Percentiles rank a stretch among this genome's conserved stretches.
phyloP scores from a whole-genome alignment of 2,888 invertebrate species.

The Drosophila nr. perissopoda region DNA sequence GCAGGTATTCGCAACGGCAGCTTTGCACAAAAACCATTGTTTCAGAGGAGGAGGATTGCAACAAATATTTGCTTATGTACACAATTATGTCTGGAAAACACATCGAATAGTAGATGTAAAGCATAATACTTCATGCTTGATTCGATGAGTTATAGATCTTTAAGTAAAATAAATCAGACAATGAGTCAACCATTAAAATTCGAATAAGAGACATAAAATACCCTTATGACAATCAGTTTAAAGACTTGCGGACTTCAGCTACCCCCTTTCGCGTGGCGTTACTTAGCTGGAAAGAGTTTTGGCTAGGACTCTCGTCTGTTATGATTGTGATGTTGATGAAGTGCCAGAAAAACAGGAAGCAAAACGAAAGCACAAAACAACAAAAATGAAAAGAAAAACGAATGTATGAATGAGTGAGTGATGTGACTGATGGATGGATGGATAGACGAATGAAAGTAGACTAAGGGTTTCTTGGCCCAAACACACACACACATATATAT shows the following conservation, averaged over 20 bases:
- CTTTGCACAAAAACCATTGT: not conserved
- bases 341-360: constrained; percentile 47
- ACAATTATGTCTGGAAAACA: too few species aligned
- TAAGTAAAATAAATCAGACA: not conserved
- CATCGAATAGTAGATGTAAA: not conserved
- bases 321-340: constrained; percentile 67
- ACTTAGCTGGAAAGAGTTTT: constrained; percentile 20
- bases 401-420: constrained; percentile 56
- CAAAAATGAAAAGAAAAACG: constrained; percentile 13
- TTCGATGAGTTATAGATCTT: not conserved
- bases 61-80: not conserved
- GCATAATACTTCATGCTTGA: too few species aligned
- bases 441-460: not conserved
- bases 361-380: constrained; percentile 8
- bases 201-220: constrained; percentile 6
- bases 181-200: constrained; percentile 15
- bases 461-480: constrained; percentile 20
- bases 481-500: not conserved
- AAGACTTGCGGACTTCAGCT: constrained; percentile 17
- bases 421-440: constrained; percentile 57
- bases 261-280: constrained; percentile 4
- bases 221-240: constrained; percentile 1
- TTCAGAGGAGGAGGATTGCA: not conserved
- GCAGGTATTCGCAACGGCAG: not conserved
- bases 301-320: constrained; percentile 37